phyloP scores from a whole-genome alignment of 2,888 invertebrate genomes.

The Rotaria magnacalcarata region DNA sequence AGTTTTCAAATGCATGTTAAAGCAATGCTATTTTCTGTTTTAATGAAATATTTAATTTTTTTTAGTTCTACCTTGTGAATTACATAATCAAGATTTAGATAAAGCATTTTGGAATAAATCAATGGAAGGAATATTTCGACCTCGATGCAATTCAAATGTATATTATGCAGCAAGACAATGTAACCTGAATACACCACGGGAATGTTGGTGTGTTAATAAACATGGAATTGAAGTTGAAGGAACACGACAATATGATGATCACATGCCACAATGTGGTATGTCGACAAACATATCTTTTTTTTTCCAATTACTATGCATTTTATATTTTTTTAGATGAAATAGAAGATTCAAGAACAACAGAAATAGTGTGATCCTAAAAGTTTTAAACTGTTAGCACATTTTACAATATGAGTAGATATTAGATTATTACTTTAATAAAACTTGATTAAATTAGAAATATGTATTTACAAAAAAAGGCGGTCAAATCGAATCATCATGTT shows the following conservation, averaged over 20 bases:
- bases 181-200: not conserved
- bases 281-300: not conserved
- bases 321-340: not conserved
- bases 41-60: not conserved
- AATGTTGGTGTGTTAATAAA: slow-evolving; percentile 14
- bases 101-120: not conserved
- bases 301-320: not conserved
- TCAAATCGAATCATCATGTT: too few relatives aligned
- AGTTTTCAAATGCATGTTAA: not conserved
- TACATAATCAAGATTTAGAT: not conserved
- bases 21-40: not conserved
- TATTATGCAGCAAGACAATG: slow-evolving; percentile 7
- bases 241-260: not conserved
- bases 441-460: too few relatives aligned
- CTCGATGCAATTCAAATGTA: not conserved
- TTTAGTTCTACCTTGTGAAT: slow-evolving; percentile 12
- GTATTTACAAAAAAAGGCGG: too few relatives aligned
- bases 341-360: not conserved
- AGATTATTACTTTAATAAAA: not conserved
- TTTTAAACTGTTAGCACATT: too few relatives aligned
- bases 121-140: not conserved
- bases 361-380: not conserved
- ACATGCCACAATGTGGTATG: slow-evolving; percentile 13
- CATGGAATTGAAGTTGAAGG: slow-evolving; percentile 11
- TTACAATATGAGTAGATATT: not conserved